Conservation (phyloP, 2,888 invertebrate genomes). For the Cacoxenus indagator region DNA sequence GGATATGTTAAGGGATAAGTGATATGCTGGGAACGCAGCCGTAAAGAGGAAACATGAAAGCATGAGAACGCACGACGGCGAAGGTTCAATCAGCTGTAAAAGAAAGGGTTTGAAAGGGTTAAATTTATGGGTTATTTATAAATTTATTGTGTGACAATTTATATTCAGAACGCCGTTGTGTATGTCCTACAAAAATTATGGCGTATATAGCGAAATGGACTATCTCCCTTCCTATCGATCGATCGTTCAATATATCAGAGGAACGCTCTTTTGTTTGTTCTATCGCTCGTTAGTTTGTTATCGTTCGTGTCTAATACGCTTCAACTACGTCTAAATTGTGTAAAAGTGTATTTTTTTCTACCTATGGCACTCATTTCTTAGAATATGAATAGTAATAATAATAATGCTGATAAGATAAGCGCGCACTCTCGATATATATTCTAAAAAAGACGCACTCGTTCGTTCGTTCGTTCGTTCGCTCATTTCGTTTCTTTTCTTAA, state of each 20-base stretch:
- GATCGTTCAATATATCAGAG: neutral
- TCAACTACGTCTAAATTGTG: too few species aligned
- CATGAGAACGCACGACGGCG: too few species aligned
- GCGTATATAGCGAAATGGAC: neutral
- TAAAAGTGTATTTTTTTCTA: too few species aligned
- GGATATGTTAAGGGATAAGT: too few species aligned
- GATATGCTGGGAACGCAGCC: too few species aligned
- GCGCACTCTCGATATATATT: neutral
- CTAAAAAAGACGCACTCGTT: slow-evolving; percentile 23
- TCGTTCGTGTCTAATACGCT: neutral
- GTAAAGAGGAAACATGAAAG: too few species aligned
- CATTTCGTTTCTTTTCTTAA: neutral
- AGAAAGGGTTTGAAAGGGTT: too few species aligned
- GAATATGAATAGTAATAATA: slow-evolving; percentile 22
- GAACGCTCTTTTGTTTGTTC: neutral
- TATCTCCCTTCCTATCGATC: neutral
- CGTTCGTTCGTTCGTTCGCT: slow-evolving; percentile 34
- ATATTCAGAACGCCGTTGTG: too few species aligned
- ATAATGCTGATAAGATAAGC: neutral
- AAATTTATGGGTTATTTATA: too few species aligned
- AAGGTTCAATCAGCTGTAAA: too few species aligned
- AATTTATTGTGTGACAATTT: too few species aligned
- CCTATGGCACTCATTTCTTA: slow-evolving; percentile 28
- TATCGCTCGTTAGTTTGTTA: slow-evolving; percentile 29
- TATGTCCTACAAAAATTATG: too few species aligned